These are phyloP conservation scores for Hemibagrus guttatus DNA, from an alignment of 2,797 vertebrate species.

Conservation along the genomic window DNA sequence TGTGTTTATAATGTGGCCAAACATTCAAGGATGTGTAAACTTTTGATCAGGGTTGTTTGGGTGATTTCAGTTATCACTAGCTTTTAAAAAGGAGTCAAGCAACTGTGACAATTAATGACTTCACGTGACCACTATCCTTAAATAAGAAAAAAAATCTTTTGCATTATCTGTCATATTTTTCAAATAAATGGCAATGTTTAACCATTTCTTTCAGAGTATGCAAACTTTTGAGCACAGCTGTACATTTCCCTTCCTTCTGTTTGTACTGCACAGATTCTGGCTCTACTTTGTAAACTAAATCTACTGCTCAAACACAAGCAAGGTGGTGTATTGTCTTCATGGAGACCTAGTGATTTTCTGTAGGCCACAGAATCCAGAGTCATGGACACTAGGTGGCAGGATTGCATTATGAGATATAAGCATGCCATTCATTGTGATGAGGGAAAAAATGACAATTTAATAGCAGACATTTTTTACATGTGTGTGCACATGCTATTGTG, in stretches of 20 bases:
- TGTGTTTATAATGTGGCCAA: no score
- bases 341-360: neutral
- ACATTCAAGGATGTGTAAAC: no score
- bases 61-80: no score
- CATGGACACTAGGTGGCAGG: conserved; percentile 66
- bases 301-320: neutral
- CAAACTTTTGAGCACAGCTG: neutral
- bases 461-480: neutral
- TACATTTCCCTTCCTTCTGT: neutral
- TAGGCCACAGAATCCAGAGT: neutral
- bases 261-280: neutral
- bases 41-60: no score
- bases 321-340: neutral
- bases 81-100: no score
- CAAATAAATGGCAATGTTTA: no score
- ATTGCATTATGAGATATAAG: conserved; percentile 29
- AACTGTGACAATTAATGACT: no score
- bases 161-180: no score
- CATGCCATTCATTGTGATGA: neutral
- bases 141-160: no score
- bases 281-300: neutral
- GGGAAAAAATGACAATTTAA: neutral
- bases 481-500: neutral
- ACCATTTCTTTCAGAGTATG: no score
- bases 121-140: no score